These are phyloP conservation scores for Bombus waltoni DNA, from an alignment of 1,140 invertebrate genomes.

Conservation along the genomic window DNA sequence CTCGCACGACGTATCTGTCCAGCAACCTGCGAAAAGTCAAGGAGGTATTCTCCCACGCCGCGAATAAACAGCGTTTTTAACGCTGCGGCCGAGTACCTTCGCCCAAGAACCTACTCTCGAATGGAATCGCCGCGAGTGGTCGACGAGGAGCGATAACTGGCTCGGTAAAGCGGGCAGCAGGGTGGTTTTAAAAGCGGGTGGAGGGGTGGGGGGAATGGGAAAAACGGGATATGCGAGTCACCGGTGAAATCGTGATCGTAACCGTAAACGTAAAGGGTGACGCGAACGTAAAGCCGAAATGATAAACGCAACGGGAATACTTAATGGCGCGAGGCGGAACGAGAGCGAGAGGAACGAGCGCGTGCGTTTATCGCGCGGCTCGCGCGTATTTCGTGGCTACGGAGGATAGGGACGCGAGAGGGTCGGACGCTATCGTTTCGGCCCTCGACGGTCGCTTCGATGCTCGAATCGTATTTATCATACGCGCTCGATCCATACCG, in stretches of 20 bases:
- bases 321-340: conserved; percentile 56
- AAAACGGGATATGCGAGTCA: neutral
- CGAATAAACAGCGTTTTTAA: no score
- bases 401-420: neutral
- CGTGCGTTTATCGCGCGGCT: neutral
- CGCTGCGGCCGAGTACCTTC: no score
- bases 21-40: no score
- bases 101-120: no score
- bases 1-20: no score
- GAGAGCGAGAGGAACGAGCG: neutral
- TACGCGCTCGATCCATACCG: conserved; percentile 50
- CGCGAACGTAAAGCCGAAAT: conserved; percentile 65
- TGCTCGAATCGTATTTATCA: conserved; percentile 66
- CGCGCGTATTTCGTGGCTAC: neutral
- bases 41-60: no score
- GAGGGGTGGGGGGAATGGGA: neutral
- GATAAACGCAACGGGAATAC: conserved; percentile 63
- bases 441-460: conserved; percentile 30
- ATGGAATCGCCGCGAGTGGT: no score
- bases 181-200: neutral
- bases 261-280: conserved; percentile 62
- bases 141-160: no score
- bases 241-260: conserved; percentile 53
- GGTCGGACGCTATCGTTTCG: neutral
- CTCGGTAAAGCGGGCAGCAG: no score